Evolutionary conservation across 2,888 invertebrate species (phyloP).

Genomic region (Perizoma flavofasciatum): DNA sequence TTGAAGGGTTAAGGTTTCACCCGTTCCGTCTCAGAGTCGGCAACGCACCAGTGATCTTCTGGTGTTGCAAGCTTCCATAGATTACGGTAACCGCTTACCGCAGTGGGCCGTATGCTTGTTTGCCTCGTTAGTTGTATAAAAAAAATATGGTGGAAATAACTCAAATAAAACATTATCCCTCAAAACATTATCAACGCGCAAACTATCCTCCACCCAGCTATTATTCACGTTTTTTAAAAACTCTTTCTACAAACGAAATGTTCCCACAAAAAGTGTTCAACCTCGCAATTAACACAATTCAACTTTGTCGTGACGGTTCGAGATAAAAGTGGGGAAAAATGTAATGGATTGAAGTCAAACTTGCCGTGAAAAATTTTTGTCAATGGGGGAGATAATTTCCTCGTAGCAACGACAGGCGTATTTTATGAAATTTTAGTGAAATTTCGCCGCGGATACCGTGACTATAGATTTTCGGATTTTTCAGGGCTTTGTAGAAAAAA

Average conservation of each 20-base stretch:
- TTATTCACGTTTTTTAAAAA: slow-evolving; percentile 49
- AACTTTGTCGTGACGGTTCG: slow-evolving; percentile 65
- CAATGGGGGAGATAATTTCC: slow-evolving; percentile 80
- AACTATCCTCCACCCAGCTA: slow-evolving; percentile 44
- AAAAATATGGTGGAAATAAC: slow-evolving; percentile 17
- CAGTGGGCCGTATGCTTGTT: too few species aligned
- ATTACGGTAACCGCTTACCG: too few species aligned
- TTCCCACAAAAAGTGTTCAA: slow-evolving; percentile 62
- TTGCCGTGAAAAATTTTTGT: slow-evolving; percentile 79
- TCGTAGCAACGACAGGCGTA: slow-evolving; percentile 64
- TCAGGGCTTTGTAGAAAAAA: slow-evolving; percentile 2
- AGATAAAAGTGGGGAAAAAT: slow-evolving; percentile 74
- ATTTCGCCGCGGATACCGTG: slow-evolving; percentile 55
- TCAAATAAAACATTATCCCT: slow-evolving; percentile 34
- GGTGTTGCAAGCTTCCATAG: too few species aligned
- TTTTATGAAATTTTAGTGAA: slow-evolving; percentile 74
- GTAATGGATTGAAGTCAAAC: slow-evolving; percentile 81
- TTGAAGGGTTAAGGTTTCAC: too few species aligned
- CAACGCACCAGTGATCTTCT: too few species aligned
- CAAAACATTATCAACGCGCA: slow-evolving; percentile 37
- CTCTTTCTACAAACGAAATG: slow-evolving; percentile 52
- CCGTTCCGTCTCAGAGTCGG: too few species aligned
- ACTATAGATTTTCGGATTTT: slow-evolving; percentile 29
- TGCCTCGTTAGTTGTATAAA: too few species aligned
- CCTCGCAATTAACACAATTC: slow-evolving; percentile 75